Conservation (phyloP, 2,888 invertebrate species). For the Mythimna pallens region DNA sequence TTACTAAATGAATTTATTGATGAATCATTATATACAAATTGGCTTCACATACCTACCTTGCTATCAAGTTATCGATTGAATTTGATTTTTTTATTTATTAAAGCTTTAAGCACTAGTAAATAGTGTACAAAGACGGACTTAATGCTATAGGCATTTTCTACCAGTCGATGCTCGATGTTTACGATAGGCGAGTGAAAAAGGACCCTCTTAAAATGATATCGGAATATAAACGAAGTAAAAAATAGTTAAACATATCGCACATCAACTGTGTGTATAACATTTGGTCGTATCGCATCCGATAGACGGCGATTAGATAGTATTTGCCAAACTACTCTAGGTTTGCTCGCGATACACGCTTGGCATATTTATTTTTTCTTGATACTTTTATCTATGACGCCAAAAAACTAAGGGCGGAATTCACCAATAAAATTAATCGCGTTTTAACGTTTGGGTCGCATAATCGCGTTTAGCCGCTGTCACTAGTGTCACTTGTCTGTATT, state of each 20-base stretch:
- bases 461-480: no score
- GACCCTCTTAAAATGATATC: constrained; percentile 7
- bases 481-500: no score
- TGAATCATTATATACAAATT: constrained; percentile 3
- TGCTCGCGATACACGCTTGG: constrained; percentile 39
- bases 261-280: constrained; percentile 54
- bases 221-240: constrained; percentile 41
- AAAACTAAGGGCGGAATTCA: constrained; percentile 5
- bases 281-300: constrained; percentile 61
- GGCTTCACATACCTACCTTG: neutral
- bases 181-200: no score
- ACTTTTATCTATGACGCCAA: constrained; percentile 12
- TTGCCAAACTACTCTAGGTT: constrained; percentile 42
- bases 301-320: constrained; percentile 60
- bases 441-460: no score
- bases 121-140: no score
- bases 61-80: neutral
- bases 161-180: no score
- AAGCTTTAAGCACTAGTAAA: no score
- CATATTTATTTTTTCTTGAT: constrained; percentile 52
- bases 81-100: neutral
- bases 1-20: constrained; percentile 6
- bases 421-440: no score
- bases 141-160: no score
- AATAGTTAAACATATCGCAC: constrained; percentile 40